Evolutionary conservation across 2,113 vertebrate species (phyloP).

Genomic region (Anhinga rufa): DNA sequence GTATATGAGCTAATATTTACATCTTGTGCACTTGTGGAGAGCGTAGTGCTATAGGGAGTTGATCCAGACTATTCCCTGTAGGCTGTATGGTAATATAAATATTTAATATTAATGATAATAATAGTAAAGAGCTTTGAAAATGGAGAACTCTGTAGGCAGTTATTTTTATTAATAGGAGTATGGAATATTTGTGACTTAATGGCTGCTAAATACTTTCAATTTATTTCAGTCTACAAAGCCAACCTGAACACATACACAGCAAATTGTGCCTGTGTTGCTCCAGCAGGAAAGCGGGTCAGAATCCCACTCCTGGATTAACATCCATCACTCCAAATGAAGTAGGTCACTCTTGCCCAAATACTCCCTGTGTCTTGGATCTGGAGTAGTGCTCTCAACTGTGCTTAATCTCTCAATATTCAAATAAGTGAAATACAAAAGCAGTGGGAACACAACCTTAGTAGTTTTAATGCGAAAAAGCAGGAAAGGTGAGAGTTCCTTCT

Average conservation of each 20-base stretch:
- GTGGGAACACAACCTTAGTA: not conserved
- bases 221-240: not conserved
- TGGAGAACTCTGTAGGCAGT: not conserved
- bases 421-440: not conserved
- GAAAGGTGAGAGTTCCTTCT: not conserved
- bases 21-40: not conserved
- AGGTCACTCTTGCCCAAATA: constrained; percentile 33
- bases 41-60: not conserved
- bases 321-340: not conserved
- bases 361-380: not conserved
- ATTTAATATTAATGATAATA: not conserved
- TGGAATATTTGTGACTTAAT: not conserved
- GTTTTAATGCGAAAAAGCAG: not conserved
- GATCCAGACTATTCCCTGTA: not conserved
- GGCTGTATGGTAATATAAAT: not conserved
- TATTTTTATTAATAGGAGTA: constrained; percentile 10
- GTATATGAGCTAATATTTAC: not conserved
- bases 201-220: not conserved
- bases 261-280: not conserved
- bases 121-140: constrained; percentile 25
- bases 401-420: not conserved
- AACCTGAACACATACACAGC: not conserved
- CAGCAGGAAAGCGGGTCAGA: constrained; percentile 21
- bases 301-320: constrained; percentile 23
- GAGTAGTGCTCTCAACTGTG: not conserved